A percentile compares a stretch with the other conserved stretches of the same genome.
These are phyloP conservation scores for Caligus rogercresseyi DNA, from an alignment of 1,140 invertebrate genomes.

Conservation along the genomic window DNA sequence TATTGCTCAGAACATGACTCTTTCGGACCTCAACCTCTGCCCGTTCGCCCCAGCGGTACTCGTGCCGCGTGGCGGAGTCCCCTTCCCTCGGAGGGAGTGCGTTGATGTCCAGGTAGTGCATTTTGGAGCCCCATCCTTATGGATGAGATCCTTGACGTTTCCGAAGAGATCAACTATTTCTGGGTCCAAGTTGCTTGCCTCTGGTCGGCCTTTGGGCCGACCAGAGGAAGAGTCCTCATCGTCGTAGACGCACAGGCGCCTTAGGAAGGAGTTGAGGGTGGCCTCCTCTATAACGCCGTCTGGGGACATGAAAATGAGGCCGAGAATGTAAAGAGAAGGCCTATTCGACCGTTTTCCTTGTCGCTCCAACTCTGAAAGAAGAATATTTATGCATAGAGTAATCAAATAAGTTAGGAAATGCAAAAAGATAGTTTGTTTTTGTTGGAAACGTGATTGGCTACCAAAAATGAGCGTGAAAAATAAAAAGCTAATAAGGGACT, in stretches of 20 bases:
- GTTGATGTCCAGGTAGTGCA: background rate
- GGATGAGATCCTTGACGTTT: background rate
- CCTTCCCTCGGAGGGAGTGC: background rate
- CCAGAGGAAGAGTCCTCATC: background rate
- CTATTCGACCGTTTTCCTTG: background rate
- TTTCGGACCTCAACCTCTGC: constrained; percentile 9
- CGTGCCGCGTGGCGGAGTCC: background rate
- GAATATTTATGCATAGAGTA: no score
- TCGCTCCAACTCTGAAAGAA: background rate
- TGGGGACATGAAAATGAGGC: background rate
- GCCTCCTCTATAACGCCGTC: background rate
- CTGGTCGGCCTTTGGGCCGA: background rate
- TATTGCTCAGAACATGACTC: constrained; percentile 9
- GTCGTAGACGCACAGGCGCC: background rate
- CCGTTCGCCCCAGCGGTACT: background rate
- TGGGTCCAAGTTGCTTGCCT: background rate
- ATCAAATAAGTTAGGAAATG: no score
- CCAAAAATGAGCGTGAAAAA: no score
- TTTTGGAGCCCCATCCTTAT: background rate
- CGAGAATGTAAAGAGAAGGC: background rate
- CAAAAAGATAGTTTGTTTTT: no score
- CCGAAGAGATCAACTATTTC: background rate
- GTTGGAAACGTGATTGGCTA: no score
- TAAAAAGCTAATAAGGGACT: no score
- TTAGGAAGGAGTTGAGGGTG: background rate